These are phyloP conservation scores for Geococcyx californianus DNA, from an alignment of 2,113 vertebrate genomes.

Conservation along the genomic window DNA sequence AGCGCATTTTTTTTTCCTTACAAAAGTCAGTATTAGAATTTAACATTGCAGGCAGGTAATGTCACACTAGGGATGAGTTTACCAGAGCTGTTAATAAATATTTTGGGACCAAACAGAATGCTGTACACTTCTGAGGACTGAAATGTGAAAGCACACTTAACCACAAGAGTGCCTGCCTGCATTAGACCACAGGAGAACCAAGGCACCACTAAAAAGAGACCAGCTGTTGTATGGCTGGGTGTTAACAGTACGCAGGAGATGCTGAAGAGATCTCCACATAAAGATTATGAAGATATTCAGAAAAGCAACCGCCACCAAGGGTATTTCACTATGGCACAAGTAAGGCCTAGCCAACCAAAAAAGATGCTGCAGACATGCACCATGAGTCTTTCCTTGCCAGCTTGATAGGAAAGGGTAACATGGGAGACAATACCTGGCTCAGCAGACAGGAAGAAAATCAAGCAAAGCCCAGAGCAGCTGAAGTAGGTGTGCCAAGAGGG, in stretches of 20 bases:
- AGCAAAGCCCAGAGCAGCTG: neutral
- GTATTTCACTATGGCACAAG: neutral
- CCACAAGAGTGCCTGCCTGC: neutral
- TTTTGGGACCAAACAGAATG: neutral
- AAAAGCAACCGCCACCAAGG: neutral
- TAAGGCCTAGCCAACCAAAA: neutral
- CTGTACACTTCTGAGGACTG: neutral
- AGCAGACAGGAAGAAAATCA: neutral
- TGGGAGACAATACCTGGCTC: neutral
- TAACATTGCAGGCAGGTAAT: neutral
- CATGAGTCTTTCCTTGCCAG: fast-evolving
- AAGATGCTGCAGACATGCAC: neutral
- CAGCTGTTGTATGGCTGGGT: neutral
- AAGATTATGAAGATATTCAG: neutral
- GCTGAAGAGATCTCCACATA: neutral
- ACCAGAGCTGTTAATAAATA: neutral
- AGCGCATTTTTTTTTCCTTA: neutral
- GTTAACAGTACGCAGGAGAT: neutral
- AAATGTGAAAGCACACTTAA: neutral
- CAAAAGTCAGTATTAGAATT: neutral
- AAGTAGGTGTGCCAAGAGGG: neutral
- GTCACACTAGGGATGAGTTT: neutral
- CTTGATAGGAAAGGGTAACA: neutral
- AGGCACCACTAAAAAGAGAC: neutral
- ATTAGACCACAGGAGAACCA: neutral